Evolutionary conservation across 1,140 invertebrate genomes (phyloP), one percentile per base, ranked within the genome.

Genomic region (Pogonognathellus flavescens): DNA sequence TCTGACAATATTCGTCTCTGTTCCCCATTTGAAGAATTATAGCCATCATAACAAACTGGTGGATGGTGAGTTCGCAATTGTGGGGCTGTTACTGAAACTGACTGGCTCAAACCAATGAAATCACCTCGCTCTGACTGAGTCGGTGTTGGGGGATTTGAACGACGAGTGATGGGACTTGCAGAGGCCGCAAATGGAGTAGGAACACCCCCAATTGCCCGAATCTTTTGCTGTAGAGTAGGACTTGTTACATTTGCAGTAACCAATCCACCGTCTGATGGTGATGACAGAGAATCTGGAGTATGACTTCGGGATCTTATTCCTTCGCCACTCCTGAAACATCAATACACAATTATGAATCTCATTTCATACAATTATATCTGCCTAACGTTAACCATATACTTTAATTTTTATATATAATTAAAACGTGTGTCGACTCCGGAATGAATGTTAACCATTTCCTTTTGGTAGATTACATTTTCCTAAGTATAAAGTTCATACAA

Each of bases 101-200:
- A 72, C 16, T 82, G 82, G 91, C 92, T 91, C 80, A 95, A 94
- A 84, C 95, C 94, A 89, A 96, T 96, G 91, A 96, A 96, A 90
- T 96, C 95, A 10, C 95, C 95, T 84, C 95, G 93, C 89, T 95
- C 93, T 72, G 95, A 94, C 92, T 96, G 95, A 87, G 95, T 97
- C 87, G 96, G 96, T 87, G 95, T 96, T 89, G 95, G 95, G 84
- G 95, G 96, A 91, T 96, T 96, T 81, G 95, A 96, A 93, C 95
- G 96, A 93, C 89, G 91, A 90, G 86, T 84, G 53, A 88, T 92
- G 94, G 92, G 89, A 96, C 94, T 84, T 95, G 95, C 92, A 94
- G 93, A 95, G 92, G 96, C 93, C 20, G 95, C 94, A 49, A 97
- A 92, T 20, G 96, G 96, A 86, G 96, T 97, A 14, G 96, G 95